A percentile compares a stretch with the other conserved stretches of the same genome.
These are phyloP conservation scores for Malthinus flaveolus DNA, from an alignment of 2,888 invertebrate species.

Conservation along the genomic window DNA sequence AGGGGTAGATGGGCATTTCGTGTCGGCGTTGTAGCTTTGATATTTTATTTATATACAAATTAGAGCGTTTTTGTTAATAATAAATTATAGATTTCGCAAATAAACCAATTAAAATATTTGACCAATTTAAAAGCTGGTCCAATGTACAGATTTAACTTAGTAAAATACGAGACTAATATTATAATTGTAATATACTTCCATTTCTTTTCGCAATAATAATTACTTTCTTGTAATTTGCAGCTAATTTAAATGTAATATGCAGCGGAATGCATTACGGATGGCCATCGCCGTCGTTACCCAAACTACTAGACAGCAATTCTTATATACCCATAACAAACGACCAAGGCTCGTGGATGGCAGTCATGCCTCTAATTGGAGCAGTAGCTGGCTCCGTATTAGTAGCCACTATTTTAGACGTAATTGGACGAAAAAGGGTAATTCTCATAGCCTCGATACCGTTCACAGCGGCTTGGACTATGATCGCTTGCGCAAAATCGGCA, in stretches of 20 bases:
- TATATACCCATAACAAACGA: slow-evolving; percentile 55
- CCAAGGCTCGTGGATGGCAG: slow-evolving; percentile 66
- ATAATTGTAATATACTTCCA: no score
- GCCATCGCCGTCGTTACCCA: slow-evolving; percentile 65
- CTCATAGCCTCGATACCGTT: slow-evolving; percentile 65
- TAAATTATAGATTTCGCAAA: no score
- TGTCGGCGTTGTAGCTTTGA: no score
- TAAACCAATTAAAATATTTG: no score
- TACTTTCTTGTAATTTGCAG: slow-evolving; percentile 39
- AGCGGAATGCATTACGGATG: slow-evolving; percentile 58
- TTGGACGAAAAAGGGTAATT: slow-evolving; percentile 67
- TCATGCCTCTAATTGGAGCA: slow-evolving; percentile 67
- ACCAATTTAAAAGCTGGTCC: no score
- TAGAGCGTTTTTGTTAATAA: no score
- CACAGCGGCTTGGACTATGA: slow-evolving; percentile 65
- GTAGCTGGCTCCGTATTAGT: slow-evolving; percentile 64
- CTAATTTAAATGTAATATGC: slow-evolving; percentile 46
- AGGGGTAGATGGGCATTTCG: no score
- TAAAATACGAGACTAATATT: no score
- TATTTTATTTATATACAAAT: no score
- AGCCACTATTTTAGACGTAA: slow-evolving; percentile 64
- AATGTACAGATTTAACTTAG: no score
- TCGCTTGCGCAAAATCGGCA: slow-evolving; percentile 62
- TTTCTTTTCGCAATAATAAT: background rate
- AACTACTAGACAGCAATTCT: slow-evolving; percentile 55